A percentile compares a stretch with the other conserved stretches of the same genome.
These are phyloP conservation scores for Grammomys dolichurus DNA, from an alignment of 2,113 vertebrate species.

Conservation along the genomic window DNA sequence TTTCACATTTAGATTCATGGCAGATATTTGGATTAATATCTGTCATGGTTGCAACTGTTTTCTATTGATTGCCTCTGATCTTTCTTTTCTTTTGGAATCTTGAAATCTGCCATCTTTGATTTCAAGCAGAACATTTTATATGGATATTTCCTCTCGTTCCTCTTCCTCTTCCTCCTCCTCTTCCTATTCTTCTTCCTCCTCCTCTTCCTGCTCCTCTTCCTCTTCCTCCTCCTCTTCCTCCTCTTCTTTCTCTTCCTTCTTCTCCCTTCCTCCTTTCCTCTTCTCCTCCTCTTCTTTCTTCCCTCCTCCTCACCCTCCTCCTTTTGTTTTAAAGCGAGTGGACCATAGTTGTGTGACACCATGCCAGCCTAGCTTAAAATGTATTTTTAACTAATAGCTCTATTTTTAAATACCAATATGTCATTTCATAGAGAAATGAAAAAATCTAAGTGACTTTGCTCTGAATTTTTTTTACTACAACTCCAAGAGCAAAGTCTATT, in stretches of 20 bases:
- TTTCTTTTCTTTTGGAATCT: background rate
- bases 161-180: too few relatives aligned
- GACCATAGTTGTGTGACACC: background rate
- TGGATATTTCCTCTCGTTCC: background rate
- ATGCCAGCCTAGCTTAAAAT: background rate
- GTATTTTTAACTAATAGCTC: background rate
- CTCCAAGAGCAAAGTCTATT: background rate
- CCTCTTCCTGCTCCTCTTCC: background rate
- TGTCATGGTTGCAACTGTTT: background rate
- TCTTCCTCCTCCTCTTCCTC: too few relatives aligned
- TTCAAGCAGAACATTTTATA: slow-evolving; percentile 21
- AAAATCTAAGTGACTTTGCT: background rate
- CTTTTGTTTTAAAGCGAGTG: background rate
- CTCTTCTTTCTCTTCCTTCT: too few relatives aligned
- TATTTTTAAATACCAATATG: slow-evolving; percentile 16
- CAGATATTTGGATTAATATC: background rate
- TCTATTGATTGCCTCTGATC: background rate
- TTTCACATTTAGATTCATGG: slow-evolving; percentile 39
- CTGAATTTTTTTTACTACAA: background rate
- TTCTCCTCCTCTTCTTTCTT: too few relatives aligned
- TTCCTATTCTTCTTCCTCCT: rapidly evolving
- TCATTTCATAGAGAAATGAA: background rate
- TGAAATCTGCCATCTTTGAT: background rate
- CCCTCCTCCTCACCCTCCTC: background rate
- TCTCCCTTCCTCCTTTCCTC: too few relatives aligned